phyloP scores from a whole-genome alignment of 2,888 invertebrate species.

The Conops quadrifasciatus region DNA sequence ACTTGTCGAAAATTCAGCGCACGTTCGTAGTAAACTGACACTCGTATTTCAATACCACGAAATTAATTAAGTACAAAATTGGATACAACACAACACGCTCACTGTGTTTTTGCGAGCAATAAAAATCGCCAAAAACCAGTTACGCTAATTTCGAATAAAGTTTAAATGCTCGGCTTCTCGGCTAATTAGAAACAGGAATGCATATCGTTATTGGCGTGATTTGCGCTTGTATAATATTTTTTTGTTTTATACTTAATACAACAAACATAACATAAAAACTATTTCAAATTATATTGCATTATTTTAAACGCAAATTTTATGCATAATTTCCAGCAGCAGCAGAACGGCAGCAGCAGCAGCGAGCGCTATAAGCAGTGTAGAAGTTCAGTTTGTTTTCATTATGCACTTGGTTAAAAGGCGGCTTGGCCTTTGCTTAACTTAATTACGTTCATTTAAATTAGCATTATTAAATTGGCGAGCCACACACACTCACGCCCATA shows the following conservation, averaged over 20 bases:
- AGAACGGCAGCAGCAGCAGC: not conserved
- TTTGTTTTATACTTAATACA: not conserved
- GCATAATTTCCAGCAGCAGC: not conserved
- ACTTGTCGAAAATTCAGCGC: conserved; percentile 32
- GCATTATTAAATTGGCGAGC: not conserved
- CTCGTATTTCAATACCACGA: not conserved
- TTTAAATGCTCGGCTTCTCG: not conserved
- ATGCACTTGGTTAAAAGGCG: not conserved
- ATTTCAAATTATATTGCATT: not conserved
- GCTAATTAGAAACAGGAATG: no score
- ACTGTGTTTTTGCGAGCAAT: not conserved
- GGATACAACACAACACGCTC: no score
- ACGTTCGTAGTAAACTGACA: not conserved
- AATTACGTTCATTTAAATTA: not conserved
- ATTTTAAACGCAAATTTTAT: conserved; percentile 1
- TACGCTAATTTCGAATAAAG: conserved; percentile 9
- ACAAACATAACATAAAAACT: not conserved
- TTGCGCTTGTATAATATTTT: no score
- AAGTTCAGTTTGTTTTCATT: no score
- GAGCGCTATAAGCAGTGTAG: not conserved
- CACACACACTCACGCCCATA: not conserved
- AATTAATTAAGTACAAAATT: not conserved
- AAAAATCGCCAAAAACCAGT: not conserved
- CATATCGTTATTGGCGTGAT: no score
- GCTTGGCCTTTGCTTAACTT: not conserved